Conservation (phyloP, 2,888 invertebrate genomes). For the Galeopsomyia nigrocyanea region DNA sequence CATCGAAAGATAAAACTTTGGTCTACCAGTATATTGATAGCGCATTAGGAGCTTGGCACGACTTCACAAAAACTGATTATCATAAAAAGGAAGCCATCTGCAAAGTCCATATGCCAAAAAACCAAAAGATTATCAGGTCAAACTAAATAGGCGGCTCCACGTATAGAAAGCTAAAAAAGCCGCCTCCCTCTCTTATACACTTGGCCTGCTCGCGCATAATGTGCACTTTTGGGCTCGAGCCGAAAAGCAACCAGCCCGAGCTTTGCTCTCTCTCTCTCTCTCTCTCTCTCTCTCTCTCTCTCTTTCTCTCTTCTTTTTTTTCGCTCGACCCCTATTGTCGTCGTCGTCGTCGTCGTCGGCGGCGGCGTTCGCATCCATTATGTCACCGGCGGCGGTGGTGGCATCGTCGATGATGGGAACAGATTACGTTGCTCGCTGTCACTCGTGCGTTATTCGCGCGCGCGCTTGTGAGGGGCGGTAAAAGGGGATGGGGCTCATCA, state of each 20-base stretch:
- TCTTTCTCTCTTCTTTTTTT: conserved; percentile 34
- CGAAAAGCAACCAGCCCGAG: neutral
- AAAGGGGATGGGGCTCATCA: conserved; percentile 53
- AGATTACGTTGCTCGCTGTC: conserved; percentile 66
- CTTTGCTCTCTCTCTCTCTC: conserved; percentile 45
- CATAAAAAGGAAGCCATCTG: no score
- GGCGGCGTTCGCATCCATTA: conserved; percentile 60
- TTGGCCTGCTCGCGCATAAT: conserved; percentile 4
- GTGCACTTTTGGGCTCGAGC: neutral
- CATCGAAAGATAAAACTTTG: no score
- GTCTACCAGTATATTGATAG: no score
- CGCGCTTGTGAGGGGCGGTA: neutral
- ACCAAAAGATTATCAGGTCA: conserved; percentile 19
- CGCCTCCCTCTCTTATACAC: neutral
- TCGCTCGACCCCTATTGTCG: conserved; percentile 55
- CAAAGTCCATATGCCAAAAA: neutral
- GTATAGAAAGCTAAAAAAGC: conserved; percentile 50
- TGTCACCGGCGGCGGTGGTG: conserved; percentile 51
- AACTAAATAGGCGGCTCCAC: conserved; percentile 29
- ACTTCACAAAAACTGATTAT: no score
- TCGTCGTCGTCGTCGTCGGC: conserved; percentile 58
- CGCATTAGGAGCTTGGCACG: no score
- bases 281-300: no score
- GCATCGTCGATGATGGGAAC: conserved; percentile 62
- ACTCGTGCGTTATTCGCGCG: conserved; percentile 57